Evolutionary conservation across 2,888 invertebrate genomes (phyloP).

Genomic region (Parnassius glacialis): DNA sequence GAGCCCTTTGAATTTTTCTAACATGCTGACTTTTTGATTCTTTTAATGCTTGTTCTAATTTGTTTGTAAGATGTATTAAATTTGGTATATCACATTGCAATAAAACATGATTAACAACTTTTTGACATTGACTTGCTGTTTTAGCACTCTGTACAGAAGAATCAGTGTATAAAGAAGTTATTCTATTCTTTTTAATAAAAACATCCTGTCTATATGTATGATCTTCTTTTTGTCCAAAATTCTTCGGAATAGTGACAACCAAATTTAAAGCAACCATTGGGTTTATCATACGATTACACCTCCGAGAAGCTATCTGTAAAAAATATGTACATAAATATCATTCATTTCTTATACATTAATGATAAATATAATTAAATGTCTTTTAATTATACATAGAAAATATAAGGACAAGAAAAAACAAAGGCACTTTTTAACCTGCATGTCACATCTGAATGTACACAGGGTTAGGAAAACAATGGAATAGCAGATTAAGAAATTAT

Average conservation of each 20-base stretch:
- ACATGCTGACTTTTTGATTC: conserved; percentile 81
- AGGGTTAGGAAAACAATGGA: too few relatives aligned
- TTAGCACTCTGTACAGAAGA: conserved; percentile 60
- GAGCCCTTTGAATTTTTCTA: conserved; percentile 74
- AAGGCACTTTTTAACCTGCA: too few relatives aligned
- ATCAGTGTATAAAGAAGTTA: conserved; percentile 43
- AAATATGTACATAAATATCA: conserved; percentile 5
- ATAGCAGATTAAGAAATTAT: too few relatives aligned
- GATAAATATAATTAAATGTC: too few relatives aligned
- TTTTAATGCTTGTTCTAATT: conserved; percentile 78
- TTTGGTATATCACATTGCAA: conserved; percentile 81
- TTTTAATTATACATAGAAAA: too few relatives aligned
- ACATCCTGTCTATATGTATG: conserved; percentile 10
- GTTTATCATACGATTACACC: conserved; percentile 51
- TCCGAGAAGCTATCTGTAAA: conserved; percentile 62
- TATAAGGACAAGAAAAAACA: too few relatives aligned
- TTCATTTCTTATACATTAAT: too few relatives aligned
- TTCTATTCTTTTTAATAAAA: conserved; percentile 27
- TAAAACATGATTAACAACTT: conserved; percentile 60
- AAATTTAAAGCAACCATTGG: conserved; percentile 68
- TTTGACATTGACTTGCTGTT: conserved; percentile 68
- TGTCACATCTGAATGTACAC: too few relatives aligned
- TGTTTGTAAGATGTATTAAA: conserved; percentile 74
- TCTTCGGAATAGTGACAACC: conserved; percentile 58
- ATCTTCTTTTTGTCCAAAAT: conserved; percentile 43